Percentiles rank a stretch among this genome's conserved stretches.
Conservation (phyloP, 2,888 invertebrate genomes). For the Reticulitermes lucifugus region DNA sequence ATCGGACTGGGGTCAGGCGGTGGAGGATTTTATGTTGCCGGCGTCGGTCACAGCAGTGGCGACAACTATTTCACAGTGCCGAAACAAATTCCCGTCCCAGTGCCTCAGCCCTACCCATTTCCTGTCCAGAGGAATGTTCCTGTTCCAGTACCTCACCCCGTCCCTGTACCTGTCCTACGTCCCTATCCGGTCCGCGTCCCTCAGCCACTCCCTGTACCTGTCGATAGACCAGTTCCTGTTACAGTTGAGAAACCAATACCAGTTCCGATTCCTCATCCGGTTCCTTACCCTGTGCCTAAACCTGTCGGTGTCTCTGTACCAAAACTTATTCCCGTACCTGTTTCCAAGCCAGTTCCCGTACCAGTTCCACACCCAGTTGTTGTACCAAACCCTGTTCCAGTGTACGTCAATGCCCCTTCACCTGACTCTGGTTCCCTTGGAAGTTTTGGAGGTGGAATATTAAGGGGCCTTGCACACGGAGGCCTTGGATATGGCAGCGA, state of each 20-base stretch:
- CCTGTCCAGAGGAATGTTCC: slow-evolving; percentile 67
- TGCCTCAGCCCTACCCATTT: slow-evolving; percentile 68
- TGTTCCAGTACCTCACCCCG: slow-evolving; percentile 62
- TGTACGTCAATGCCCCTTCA: background rate
- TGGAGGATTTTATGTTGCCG: too few relatives aligned
- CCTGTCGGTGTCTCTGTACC: slow-evolving; percentile 60
- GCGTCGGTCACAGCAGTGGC: background rate
- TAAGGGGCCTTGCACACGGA: background rate
- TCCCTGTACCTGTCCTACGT: slow-evolving; percentile 66
- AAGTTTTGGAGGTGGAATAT: background rate
- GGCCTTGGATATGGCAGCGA: too few relatives aligned
- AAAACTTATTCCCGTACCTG: slow-evolving; percentile 61
- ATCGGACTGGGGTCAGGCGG: too few relatives aligned
- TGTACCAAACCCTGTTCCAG: background rate
- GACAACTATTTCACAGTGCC: background rate
- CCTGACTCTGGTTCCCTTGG: background rate
- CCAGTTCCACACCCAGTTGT: slow-evolving; percentile 34
- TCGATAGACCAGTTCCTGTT: slow-evolving; percentile 59
- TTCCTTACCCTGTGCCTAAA: slow-evolving; percentile 58
- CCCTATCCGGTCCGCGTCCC: slow-evolving; percentile 62
- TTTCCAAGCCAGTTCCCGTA: slow-evolving; percentile 58
- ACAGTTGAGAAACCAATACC: slow-evolving; percentile 53
- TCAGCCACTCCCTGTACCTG: slow-evolving; percentile 58
- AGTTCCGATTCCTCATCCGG: slow-evolving; percentile 52
- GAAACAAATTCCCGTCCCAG: slow-evolving; percentile 63